These are phyloP conservation scores for Magallana gigas DNA, from an alignment of 1,140 invertebrate species.

Conservation along the genomic window DNA sequence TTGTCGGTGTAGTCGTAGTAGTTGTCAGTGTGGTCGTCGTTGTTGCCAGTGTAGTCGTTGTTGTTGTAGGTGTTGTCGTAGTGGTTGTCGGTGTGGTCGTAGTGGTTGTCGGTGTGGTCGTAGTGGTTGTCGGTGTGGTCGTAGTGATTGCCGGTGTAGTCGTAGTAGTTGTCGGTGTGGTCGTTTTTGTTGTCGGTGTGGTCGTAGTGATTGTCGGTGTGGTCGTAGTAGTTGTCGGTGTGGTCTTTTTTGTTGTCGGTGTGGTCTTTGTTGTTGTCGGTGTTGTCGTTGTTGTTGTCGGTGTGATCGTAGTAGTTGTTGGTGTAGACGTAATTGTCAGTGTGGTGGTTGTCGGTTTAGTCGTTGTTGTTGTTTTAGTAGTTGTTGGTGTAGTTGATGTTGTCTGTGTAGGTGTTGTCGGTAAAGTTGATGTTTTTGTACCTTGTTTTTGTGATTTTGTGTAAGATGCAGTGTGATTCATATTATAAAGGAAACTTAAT, in stretches of 20 bases:
- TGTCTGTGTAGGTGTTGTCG: neutral
- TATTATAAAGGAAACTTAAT: too few species aligned
- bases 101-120: neutral
- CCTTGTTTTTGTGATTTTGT: too few species aligned
- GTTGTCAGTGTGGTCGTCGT: neutral
- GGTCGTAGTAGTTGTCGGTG: neutral
- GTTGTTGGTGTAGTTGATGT: neutral
- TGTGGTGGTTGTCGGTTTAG: neutral
- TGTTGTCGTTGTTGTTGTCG: neutral
- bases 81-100: neutral
- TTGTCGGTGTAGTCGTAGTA: neutral
- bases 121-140: neutral
- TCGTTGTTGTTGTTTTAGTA: neutral
- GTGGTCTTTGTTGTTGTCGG: neutral
- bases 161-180: neutral
- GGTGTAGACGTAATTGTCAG: neutral
- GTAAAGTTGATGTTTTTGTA: neutral
- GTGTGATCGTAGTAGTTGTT: neutral
- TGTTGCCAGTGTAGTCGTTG: neutral
- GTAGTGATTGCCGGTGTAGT: neutral
- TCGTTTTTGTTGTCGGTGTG: neutral
- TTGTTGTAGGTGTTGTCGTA: neutral
- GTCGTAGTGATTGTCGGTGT: neutral
- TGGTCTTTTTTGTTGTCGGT: neutral
- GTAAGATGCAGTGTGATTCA: too few species aligned